Percentiles rank a stretch among this genome's conserved stretches.
phyloP scores from a whole-genome alignment of 2,888 invertebrate species.

The Plagodis dolabraria region DNA sequence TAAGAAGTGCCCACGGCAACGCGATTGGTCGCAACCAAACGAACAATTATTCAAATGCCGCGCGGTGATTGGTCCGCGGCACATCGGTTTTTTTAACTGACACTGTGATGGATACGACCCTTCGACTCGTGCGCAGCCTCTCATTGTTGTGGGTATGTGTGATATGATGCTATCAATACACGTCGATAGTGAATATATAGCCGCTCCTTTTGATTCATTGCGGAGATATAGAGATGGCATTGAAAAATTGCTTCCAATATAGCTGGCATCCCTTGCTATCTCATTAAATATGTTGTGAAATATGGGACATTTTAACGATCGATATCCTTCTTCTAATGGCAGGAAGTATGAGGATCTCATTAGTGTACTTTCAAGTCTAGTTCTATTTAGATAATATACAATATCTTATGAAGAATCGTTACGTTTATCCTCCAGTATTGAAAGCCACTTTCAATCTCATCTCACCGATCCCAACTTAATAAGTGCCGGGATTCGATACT shows the following conservation, averaged over 20 bases:
- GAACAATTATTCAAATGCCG: slow-evolving; percentile 82
- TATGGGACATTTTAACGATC: slow-evolving; percentile 19
- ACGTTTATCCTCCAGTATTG: slow-evolving; percentile 36
- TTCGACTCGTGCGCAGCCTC: slow-evolving; percentile 77
- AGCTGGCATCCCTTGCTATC: slow-evolving; percentile 31
- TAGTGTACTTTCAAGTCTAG: slow-evolving; percentile 10
- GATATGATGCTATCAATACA: slow-evolving; percentile 49
- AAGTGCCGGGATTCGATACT: slow-evolving; percentile 47
- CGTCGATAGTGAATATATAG: slow-evolving; percentile 56
- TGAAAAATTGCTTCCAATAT: slow-evolving; percentile 41
- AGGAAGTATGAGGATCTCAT: slow-evolving; percentile 15
- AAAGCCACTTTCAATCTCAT: slow-evolving; percentile 35
- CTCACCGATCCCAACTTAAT: slow-evolving; percentile 42
- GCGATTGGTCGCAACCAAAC: slow-evolving; percentile 73
- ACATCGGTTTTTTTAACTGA: slow-evolving; percentile 74
- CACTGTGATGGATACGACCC: slow-evolving; percentile 81
- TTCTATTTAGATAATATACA: background rate
- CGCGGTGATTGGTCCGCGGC: slow-evolving; percentile 67
- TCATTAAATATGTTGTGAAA: slow-evolving; percentile 29
- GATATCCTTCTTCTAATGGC: slow-evolving; percentile 18
- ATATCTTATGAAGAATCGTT: slow-evolving; percentile 7
- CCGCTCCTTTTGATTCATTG: slow-evolving; percentile 47
- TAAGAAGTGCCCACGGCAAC: slow-evolving; percentile 70
- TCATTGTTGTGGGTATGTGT: slow-evolving; percentile 61
- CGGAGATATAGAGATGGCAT: slow-evolving; percentile 40